Percentiles rank a stretch among this genome's conserved stretches.
Conservation (phyloP, 2,888 invertebrate species). For the Cantharis lateralis region DNA sequence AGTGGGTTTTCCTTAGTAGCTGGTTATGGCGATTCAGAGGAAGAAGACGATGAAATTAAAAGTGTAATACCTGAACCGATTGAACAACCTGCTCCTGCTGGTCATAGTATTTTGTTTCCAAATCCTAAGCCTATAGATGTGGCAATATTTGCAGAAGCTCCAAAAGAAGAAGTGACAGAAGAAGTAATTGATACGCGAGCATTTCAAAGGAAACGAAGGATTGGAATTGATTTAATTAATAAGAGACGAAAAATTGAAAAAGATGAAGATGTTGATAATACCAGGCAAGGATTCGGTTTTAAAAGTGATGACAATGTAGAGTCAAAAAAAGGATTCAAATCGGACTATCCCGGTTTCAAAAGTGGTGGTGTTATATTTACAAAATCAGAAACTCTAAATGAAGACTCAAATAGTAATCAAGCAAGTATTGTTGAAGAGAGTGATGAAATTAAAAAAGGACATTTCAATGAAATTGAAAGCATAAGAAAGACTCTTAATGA, state of each 20-base stretch:
- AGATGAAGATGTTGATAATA: conserved; percentile 34
- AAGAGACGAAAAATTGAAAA: conserved; percentile 32
- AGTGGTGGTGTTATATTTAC: conserved; percentile 52
- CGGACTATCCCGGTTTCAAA: conserved; percentile 47
- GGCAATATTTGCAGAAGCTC: conserved; percentile 44
- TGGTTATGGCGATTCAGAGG: conserved; percentile 61
- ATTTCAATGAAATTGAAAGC: conserved; percentile 49
- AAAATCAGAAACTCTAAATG: conserved; percentile 42
- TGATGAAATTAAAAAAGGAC: conserved; percentile 18
- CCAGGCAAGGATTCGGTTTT: conserved; percentile 52
- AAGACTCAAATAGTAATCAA: conserved; percentile 4
- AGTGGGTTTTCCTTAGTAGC: conserved; percentile 58
- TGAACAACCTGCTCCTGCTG: conserved; percentile 4
- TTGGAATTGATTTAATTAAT: conserved; percentile 58
- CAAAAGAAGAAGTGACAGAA: conserved; percentile 15
- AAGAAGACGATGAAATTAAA: conserved; percentile 51
- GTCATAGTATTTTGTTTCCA: conserved; percentile 57
- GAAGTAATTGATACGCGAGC: conserved; percentile 53
- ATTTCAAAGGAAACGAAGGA: conserved; percentile 61
- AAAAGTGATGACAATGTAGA: conserved; percentile 39
- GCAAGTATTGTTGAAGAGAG: neutral
- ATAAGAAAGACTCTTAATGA: conserved; percentile 59
- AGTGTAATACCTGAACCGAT: conserved; percentile 2
- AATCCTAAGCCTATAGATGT: conserved; percentile 53
- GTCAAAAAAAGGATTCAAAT: conserved; percentile 30